Percentiles rank a stretch among this genome's conserved stretches.
These are phyloP conservation scores for Netelia inedita DNA, from an alignment of 2,888 invertebrate genomes.

Conservation along the genomic window DNA sequence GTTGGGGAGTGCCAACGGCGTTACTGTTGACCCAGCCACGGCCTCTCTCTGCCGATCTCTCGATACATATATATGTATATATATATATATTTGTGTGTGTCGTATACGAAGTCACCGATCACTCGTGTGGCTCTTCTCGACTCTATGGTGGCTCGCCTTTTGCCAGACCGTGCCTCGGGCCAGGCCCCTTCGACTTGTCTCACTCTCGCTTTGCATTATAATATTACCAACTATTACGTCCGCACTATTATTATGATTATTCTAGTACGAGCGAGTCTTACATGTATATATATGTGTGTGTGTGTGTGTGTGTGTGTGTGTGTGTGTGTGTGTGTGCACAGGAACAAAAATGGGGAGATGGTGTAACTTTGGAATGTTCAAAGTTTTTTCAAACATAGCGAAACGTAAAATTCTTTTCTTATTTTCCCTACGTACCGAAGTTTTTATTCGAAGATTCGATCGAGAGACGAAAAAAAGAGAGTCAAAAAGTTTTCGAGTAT, in stretches of 20 bases:
- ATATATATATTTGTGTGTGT: conserved; percentile 9
- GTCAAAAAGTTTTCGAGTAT: too few relatives aligned
- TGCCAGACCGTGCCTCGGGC: conserved; percentile 26
- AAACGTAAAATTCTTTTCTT: too few relatives aligned
- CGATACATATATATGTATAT: conserved; percentile 16
- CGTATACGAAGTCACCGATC: conserved; percentile 20
- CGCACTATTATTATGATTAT: not conserved
- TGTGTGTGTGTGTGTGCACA: too few relatives aligned
- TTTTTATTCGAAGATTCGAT: too few relatives aligned
- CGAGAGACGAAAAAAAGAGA: too few relatives aligned
- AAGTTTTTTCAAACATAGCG: too few relatives aligned
- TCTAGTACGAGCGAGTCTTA: not conserved
- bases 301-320: too few relatives aligned
- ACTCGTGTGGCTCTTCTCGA: conserved; percentile 41
- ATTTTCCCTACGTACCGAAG: too few relatives aligned
- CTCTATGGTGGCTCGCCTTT: conserved; percentile 44
- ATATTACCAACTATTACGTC: not conserved
- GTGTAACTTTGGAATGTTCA: too few relatives aligned
- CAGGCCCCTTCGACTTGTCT: not conserved
- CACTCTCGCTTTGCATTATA: conserved; percentile 9
- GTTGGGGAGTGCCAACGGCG: conserved; percentile 84
- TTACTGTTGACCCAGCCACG: conserved; percentile 83
- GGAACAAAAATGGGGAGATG: too few relatives aligned
- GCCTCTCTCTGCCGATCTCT: conserved; percentile 58
- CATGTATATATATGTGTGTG: not conserved